These are phyloP conservation scores for Ciconia boyciana DNA, from an alignment of 2,113 vertebrate genomes.

Conservation along the genomic window DNA sequence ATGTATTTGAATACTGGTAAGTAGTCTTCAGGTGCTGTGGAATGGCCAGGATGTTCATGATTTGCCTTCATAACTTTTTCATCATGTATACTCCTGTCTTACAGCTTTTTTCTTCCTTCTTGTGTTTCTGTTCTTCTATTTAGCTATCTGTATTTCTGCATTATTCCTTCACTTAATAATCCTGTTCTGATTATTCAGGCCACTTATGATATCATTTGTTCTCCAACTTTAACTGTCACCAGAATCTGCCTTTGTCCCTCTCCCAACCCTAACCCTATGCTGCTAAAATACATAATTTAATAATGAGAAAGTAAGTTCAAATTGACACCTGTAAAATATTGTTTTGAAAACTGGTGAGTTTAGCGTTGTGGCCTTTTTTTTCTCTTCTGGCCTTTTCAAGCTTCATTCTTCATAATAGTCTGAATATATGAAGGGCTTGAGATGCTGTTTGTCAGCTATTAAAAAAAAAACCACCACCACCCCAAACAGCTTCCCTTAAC, in stretches of 20 bases:
- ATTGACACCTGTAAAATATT: neutral
- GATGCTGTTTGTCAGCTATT: neutral
- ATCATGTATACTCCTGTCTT: neutral
- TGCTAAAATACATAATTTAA: neutral
- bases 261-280: neutral
- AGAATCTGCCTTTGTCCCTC: neutral
- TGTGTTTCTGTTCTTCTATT: neutral
- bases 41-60: neutral
- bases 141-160: neutral
- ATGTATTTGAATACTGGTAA: neutral
- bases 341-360: neutral
- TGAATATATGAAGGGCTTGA: neutral
- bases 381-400: neutral
- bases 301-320: neutral
- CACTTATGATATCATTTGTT: neutral
- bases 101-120: neutral
- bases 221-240: neutral
- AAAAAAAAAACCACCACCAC: neutral
- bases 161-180: neutral
- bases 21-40: neutral
- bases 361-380: neutral
- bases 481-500: neutral
- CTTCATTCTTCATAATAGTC: neutral
- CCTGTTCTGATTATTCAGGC: neutral
- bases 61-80: neutral